Base-by-base conservation (phyloP, 1,140 invertebrate genomes). In the Eulimnadia texana region DNA sequence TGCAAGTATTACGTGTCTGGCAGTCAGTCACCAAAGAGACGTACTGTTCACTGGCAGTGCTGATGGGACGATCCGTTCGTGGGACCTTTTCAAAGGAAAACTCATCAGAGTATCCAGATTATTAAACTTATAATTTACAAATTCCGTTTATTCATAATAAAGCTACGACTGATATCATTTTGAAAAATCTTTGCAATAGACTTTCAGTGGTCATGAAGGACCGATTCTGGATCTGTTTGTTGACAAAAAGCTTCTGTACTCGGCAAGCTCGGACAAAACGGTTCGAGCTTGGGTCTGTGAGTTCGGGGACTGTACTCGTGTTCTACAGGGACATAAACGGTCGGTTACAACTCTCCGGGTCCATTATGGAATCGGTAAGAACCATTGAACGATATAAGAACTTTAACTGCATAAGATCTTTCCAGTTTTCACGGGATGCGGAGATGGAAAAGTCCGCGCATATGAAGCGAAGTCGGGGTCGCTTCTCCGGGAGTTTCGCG, bases 241-340 rank as follows among this genome's bases (percentile, higher is more conserved):
- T 27, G 68, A 73, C 3, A 78, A 78, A 64, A 73, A 76, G 60
- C 73, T 80, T 25, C 65, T 80, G 59, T 80, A 79, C 68, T 76
- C 76, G 0, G 76, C 76, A 47, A 77, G 76, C 66, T 71, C 72
- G 0, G 79, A 80, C 64, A 72, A 73, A 60, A 79, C 77, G 1
- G 78, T 72, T 23, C 66, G 76, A 60, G 76, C 77, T 23, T 80
- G 78, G 78, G 77, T 80, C 1, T 72, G 75, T 23, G 78, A 80
- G 51, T 79, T 78, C 67, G 79, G 77, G 2, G 77, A 80, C 66
- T 78, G 75, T 59, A 79, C 77, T 0, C 67, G 78, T 60, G 66
- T 75, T 0, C 80, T 76, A 67, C 72, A 72, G 66, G 76, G 74
- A 2, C 76, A 77, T 64, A 70, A 72, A 56, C 73, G 75, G 62